Conservation (phyloP, 1,140 invertebrate species). For the Babylonia areolata region DNA sequence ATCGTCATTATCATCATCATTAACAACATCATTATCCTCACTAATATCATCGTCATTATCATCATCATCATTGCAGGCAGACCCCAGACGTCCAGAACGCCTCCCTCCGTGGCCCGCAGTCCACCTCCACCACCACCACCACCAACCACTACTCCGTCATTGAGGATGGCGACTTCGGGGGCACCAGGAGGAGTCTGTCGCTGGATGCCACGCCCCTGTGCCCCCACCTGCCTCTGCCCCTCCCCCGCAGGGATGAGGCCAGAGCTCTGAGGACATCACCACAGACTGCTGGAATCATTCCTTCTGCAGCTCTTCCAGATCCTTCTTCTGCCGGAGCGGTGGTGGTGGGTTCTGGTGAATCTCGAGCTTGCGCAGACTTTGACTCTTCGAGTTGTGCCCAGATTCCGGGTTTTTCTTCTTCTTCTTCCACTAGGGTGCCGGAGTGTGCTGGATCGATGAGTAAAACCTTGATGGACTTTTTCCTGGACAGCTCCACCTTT, state of each 20-base stretch:
- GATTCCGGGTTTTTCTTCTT: no score
- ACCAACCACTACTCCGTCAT: not conserved
- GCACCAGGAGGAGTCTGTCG: not conserved
- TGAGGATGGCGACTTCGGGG: not conserved
- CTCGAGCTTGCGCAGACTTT: not conserved
- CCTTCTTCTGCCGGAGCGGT: no score
- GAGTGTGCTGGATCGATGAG: no score
- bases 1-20: not conserved
- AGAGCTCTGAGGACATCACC: not conserved
- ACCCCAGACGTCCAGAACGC: not conserved
- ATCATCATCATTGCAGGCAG: no score
- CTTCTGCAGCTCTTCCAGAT: not conserved
- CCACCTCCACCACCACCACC: no score
- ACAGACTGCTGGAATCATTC: not conserved
- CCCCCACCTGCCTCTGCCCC: not conserved
- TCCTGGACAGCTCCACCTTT: constrained; percentile 36
- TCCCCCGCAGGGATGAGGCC: not conserved
- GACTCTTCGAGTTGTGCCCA: no score
- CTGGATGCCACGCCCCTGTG: not conserved
- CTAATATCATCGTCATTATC: no score
- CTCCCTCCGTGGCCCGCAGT: not conserved
- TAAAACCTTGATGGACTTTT: constrained; percentile 41
- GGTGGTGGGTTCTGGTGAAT: not conserved
- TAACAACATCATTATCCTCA: not conserved
- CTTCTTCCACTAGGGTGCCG: no score